Evolutionary conservation across 2,888 invertebrate species (phyloP), one percentile per base, ranked within the genome.

Genomic region (Rhamnusium bicolor): DNA sequence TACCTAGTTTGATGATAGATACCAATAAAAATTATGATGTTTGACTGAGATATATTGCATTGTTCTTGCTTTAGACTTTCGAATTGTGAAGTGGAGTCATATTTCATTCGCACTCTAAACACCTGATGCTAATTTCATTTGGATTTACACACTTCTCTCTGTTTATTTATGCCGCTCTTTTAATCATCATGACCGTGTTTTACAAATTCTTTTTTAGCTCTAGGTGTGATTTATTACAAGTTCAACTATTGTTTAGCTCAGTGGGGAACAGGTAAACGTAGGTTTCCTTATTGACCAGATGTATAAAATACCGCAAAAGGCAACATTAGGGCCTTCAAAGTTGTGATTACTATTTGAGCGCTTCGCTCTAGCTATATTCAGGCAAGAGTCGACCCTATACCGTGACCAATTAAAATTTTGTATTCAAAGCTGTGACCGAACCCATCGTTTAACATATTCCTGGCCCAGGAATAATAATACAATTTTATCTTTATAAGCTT

Each of bases 151-250:
- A 69, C 73, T 67, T 75, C 66, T 65, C 68, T 51, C 2, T 76
- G 76, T 76, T 76, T 75, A 73, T 67, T 73, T 71, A 73, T 79
- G 84, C 85, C 85, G 86, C 85, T 86, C 85, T 82, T 86, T 87
- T 87, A 87, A 86, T 87, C 87, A 87, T 85, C 85, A 86, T 85
- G 85, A 85, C 85, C 85, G 85, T 85, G 85, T 86, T 87, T 85
- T 86, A 86, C 85, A 86, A 86, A 86, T 87, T 86, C 86, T 84
- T 84, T 86, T 85, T 84, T 85, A 83, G 86, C 85, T 85, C 84
- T 80, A 82, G 84, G 86, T 88, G 87, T 88, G 87, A 88, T 87
- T 87, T 88, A 88, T 88, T 87, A 87, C 82, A 72, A 79, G 85
- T 84, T 84, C 82, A 83, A 84, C 86, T 85, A 87, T 88, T 87